Evolutionary conservation across 2,888 invertebrate species (phyloP), one percentile per base, ranked within the genome.

Genomic region (Caprella mutica): DNA sequence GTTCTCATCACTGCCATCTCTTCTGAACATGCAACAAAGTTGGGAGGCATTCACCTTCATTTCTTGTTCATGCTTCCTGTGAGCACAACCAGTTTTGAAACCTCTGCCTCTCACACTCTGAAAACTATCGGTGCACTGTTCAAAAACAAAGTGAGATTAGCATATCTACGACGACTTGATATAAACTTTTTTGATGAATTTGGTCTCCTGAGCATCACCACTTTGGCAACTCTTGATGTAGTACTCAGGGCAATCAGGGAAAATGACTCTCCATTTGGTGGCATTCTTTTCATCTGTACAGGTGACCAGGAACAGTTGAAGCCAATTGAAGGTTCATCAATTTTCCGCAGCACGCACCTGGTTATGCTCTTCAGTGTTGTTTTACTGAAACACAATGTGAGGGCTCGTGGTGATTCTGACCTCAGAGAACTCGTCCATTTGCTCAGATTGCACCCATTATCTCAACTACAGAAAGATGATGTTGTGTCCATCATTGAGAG

Each of bases 21-120:
- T 26, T 44, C 44, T 3, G 44, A 44, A 14, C 24, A 29, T 8
- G 44, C 44, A 3, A 26, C 27, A 3, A 24, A n/a, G 27, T 24
- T 44, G 44, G 27, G 46, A 2, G 46, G 46, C 17, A 29, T 27
- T n/a, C 44, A 44, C 44, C n/a, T n/a, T n/a, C n/a, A n/a, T n/a
- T n/a, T n/a, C n/a, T n/a, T n/a, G n/a, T n/a, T n/a, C n/a, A n/a
- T n/a, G n/a, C n/a, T n/a, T n/a, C n/a, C n/a, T n/a, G n/a, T n/a
- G n/a, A n/a, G n/a, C n/a, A n/a, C n/a, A n/a, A n/a, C n/a, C n/a
- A n/a, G n/a, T n/a, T n/a, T n/a, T n/a, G n/a, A n/a, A n/a, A n/a
- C n/a, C n/a, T n/a, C n/a, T n/a, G n/a, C n/a, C n/a, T n/a, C n/a
- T n/a, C n/a, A n/a, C n/a, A n/a, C n/a, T n/a, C n/a, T n/a, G n/a